Evolutionary conservation across 2,888 invertebrate species (phyloP).

Genomic region (Enchytraeus crypticus): DNA sequence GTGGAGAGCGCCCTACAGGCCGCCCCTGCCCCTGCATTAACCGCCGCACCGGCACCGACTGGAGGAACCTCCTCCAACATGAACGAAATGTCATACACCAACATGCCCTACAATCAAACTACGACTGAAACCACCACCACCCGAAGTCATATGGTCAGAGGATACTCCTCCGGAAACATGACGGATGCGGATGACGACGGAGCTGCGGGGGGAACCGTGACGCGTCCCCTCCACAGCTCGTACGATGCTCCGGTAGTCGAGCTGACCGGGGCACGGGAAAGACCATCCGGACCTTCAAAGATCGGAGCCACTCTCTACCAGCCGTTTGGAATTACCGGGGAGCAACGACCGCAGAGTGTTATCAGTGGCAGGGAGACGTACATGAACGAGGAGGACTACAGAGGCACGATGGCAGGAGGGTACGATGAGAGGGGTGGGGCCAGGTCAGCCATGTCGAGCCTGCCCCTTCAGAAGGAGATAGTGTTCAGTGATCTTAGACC

Average conservation of each 20-base stretch:
- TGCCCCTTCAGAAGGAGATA: constrained; percentile 3
- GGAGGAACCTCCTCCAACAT: too few relatives aligned
- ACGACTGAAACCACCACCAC: too few relatives aligned
- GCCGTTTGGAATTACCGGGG: neutral
- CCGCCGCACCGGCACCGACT: too few relatives aligned
- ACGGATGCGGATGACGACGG: neutral
- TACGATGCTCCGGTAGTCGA: too few relatives aligned
- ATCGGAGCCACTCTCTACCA: constrained; percentile 2
- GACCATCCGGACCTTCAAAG: neutral
- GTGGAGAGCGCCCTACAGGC: too few relatives aligned
- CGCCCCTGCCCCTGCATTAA: too few relatives aligned
- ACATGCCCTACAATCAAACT: too few relatives aligned
- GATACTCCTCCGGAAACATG: constrained; percentile 1
- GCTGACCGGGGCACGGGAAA: too few relatives aligned
- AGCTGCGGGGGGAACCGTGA: neutral
- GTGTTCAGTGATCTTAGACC: constrained; percentile 3
- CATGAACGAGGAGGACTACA: neutral
- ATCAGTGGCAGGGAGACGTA: neutral
- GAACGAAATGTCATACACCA: too few relatives aligned
- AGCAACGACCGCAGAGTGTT: neutral
- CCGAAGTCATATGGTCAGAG: too few relatives aligned
- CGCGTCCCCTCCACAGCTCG: neutral
- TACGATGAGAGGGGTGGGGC: neutral
- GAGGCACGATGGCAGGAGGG: too few relatives aligned
- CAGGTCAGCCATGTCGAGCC: neutral